phyloP scores from a whole-genome alignment of 2,888 invertebrate genomes.

The Beris chalybata region DNA sequence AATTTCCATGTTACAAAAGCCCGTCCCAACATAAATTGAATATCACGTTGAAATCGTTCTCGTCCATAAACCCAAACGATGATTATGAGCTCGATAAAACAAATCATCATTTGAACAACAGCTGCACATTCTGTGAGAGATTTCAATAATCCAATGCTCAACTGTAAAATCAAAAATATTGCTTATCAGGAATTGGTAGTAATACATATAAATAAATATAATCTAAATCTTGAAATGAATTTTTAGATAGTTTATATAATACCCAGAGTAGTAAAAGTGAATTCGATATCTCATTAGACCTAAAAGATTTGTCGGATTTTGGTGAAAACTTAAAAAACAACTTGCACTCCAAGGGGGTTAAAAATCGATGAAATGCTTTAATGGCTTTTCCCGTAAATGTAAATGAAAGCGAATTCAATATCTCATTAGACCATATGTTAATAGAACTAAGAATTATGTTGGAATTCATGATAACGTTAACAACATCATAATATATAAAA shows the following conservation, averaged over 20 bases:
- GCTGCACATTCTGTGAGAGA: conserved; percentile 52
- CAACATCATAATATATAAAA: no score
- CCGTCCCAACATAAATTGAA: conserved; percentile 69
- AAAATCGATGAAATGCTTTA: no score
- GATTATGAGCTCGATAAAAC: conserved; percentile 76
- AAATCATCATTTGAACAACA: conserved; percentile 72
- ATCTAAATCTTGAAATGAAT: neutral
- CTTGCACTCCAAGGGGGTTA: neutral
- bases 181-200: neutral
- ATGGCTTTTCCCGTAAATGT: no score
- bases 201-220: no score
- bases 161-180: conserved; percentile 17
- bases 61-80: conserved; percentile 83
- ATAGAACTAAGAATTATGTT: no score
- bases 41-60: conserved; percentile 64
- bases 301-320: no score
- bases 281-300: neutral
- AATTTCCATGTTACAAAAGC: conserved; percentile 59
- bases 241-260: neutral
- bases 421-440: no score
- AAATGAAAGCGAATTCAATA: no score
- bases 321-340: neutral
- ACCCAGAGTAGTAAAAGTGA: neutral
- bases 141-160: neutral
- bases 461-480: no score